Percentiles rank a stretch among this genome's conserved stretches.
Conservation (phyloP, 1,140 invertebrate genomes). For the Drosophila ercepeae region DNA sequence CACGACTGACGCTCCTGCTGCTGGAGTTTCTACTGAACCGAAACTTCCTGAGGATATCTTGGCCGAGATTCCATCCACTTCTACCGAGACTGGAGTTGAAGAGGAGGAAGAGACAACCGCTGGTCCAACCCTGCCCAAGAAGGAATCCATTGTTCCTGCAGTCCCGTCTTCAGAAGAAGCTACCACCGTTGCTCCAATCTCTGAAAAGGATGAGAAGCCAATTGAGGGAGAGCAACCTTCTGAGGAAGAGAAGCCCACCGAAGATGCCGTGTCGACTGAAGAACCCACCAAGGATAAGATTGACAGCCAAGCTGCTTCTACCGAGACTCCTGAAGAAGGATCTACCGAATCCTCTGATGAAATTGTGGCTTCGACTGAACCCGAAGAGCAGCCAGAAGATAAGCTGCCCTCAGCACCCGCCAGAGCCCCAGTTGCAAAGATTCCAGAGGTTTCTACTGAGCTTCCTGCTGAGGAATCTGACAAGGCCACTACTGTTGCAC, state of each 20-base stretch:
- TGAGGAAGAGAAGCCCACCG: constrained; percentile 3
- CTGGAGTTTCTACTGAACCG: neutral
- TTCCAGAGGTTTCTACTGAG: constrained; percentile 20
- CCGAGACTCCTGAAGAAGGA: constrained; percentile 9
- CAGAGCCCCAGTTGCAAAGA: constrained; percentile 21
- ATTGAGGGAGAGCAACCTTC: constrained; percentile 4
- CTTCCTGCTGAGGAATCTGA: constrained; percentile 21
- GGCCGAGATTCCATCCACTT: constrained; percentile 13
- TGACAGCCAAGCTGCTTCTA: neutral
- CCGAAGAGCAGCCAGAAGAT: constrained; percentile 15
- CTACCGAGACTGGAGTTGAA: constrained; percentile 23
- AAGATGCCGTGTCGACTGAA: constrained; percentile 7
- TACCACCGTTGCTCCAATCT: constrained; percentile 15
- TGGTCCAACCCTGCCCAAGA: constrained; percentile 7
- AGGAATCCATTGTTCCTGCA: constrained; percentile 18
- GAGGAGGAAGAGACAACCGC: constrained; percentile 10
- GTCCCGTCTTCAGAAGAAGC: constrained; percentile 12
- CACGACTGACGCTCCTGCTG: constrained; percentile 8
- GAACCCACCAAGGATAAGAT: constrained; percentile 11
- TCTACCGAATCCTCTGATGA: constrained; percentile 33
- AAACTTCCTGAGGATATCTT: constrained; percentile 18
- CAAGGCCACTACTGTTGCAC: constrained; percentile 27
- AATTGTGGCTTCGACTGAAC: constrained; percentile 24
- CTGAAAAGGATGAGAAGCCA: constrained; percentile 19
- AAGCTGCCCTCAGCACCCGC: constrained; percentile 19